A percentile compares a stretch with the other conserved stretches of the same genome.
Conservation (phyloP, 2,113 vertebrate species). For the Melanocharis versteri region DNA sequence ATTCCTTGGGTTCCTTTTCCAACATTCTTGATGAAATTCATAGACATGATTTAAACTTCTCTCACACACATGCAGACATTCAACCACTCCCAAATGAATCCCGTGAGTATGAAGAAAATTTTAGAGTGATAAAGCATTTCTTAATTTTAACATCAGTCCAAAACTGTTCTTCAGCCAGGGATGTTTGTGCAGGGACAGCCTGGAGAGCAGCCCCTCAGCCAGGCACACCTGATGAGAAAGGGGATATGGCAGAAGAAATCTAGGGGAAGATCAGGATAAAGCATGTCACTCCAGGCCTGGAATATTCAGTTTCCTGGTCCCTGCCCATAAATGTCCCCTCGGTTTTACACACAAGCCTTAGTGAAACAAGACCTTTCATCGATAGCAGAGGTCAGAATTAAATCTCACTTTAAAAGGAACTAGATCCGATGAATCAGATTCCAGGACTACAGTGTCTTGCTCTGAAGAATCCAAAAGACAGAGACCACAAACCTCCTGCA, state of each 20-base stretch:
- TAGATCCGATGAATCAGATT: not conserved
- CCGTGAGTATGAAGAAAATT: not conserved
- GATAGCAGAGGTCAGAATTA: not conserved
- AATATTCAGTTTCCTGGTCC: not conserved
- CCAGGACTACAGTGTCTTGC: not conserved
- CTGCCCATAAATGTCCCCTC: not conserved
- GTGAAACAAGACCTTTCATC: not conserved
- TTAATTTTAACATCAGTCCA: not conserved
- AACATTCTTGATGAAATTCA: not conserved
- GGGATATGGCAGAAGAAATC: not conserved
- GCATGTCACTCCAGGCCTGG: not conserved
- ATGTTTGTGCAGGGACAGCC: not conserved
- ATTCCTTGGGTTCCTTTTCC: not conserved
- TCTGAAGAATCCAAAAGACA: not conserved
- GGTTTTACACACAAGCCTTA: not conserved
- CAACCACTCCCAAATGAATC: not conserved
- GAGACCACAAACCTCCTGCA: not conserved
- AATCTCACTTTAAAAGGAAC: not conserved
- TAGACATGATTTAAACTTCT: not conserved
- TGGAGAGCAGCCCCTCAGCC: not conserved
- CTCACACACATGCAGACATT: rapidly evolving
- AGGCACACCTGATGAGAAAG: not conserved
- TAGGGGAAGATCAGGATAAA: not conserved
- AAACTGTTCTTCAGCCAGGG: not conserved
- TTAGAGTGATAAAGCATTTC: not conserved